phyloP scores from a whole-genome alignment of 2,113 vertebrate genomes.

The Cichladusa arquata region DNA sequence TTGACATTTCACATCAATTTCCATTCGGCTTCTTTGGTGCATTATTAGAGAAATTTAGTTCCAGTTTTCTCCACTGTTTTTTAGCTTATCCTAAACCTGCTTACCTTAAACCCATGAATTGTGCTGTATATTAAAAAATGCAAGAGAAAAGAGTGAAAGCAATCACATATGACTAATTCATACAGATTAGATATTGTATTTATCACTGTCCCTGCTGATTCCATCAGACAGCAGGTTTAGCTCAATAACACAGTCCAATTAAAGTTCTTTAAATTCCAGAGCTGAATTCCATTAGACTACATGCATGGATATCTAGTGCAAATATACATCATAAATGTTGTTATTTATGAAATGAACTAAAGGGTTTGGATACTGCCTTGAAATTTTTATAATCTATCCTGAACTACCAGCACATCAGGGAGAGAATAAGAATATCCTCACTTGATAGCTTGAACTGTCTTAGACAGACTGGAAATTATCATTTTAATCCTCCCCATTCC shows the following conservation, averaged over 20 bases:
- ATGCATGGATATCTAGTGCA: neutral
- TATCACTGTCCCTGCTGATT: neutral
- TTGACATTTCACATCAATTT: conserved; percentile 11
- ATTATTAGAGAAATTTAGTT: conserved; percentile 9
- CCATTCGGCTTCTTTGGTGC: neutral
- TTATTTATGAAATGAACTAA: neutral
- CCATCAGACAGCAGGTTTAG: neutral
- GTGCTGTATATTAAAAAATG: neutral
- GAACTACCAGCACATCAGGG: neutral
- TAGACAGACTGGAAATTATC: neutral
- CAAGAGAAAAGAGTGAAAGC: neutral
- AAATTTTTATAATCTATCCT: neutral
- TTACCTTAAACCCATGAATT: neutral
- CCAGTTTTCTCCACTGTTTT: neutral
- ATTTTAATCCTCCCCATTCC: neutral
- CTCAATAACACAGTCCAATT: neutral
- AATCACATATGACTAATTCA: neutral
- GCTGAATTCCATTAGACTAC: neutral
- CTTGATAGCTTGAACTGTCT: neutral
- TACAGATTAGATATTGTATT: neutral
- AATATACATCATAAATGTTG: neutral
- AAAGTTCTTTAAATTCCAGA: conserved; percentile 1
- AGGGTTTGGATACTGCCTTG: neutral
- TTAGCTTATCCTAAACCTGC: neutral
- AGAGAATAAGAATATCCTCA: neutral